These are phyloP conservation scores for Cyprinodon brontotheroides DNA, from an alignment of 2,113 vertebrate species.

Conservation along the genomic window DNA sequence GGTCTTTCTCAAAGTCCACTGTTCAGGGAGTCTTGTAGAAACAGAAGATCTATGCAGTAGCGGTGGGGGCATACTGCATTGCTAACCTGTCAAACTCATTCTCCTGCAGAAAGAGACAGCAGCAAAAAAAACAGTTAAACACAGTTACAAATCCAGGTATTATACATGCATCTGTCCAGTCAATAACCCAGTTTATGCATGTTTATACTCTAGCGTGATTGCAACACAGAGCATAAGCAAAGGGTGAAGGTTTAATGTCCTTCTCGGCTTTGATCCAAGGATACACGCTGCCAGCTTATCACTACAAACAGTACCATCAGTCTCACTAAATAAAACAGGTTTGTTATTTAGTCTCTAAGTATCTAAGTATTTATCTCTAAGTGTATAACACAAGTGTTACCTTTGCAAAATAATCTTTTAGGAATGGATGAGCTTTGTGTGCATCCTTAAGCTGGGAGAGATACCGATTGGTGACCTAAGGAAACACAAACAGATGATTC, in stretches of 20 bases:
- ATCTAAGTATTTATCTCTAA: neutral
- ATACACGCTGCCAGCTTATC: conserved; percentile 14
- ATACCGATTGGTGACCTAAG: conserved; percentile 93
- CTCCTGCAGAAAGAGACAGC: conserved; percentile 79
- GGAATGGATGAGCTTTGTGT: conserved; percentile 90
- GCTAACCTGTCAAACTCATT: conserved; percentile 93
- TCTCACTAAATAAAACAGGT: conserved; percentile 4
- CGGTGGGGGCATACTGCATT: conserved; percentile 87
- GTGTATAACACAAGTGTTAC: conserved; percentile 63
- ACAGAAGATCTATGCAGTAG: conserved; percentile 59
- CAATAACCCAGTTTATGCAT: conserved; percentile 19
- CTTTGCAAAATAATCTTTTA: conserved; percentile 93
- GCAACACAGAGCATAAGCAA: conserved; percentile 23
- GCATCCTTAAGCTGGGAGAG: conserved; percentile 95
- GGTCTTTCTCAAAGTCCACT: conserved; percentile 5
- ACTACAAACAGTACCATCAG: conserved; percentile 15
- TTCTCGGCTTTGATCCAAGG: conserved; percentile 35
- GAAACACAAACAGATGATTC: conserved; percentile 12
- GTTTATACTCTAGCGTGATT: conserved; percentile 37
- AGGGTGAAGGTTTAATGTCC: conserved; percentile 40
- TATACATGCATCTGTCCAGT: conserved; percentile 17
- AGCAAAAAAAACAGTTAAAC: conserved; percentile 15
- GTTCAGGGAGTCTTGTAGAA: neutral
- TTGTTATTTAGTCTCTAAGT: too few species aligned
- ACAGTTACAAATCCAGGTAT: conserved; percentile 3